Conservation (phyloP, 2,888 invertebrate species). For the Exephanes ischioxanthus region DNA sequence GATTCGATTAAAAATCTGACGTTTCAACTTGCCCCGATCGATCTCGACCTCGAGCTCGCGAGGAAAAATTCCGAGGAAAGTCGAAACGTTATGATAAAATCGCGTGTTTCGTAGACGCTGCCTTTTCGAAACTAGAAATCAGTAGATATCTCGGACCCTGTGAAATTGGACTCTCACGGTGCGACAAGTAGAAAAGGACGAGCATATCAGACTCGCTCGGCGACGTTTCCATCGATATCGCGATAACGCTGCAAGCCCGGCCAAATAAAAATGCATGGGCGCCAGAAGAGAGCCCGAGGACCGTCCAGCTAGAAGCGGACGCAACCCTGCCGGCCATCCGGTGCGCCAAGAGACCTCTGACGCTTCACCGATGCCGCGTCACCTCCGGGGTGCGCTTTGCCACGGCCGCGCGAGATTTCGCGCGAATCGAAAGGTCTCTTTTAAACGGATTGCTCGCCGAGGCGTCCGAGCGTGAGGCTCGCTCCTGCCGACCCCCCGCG, state of each 20-base stretch:
- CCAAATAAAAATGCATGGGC: slow-evolving; percentile 64
- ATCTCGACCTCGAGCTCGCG: too few relatives aligned
- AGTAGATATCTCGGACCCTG: background rate
- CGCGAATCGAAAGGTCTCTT: slow-evolving; percentile 68
- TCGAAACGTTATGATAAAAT: too few relatives aligned
- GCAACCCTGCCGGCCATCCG: slow-evolving; percentile 59
- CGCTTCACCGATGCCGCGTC: slow-evolving; percentile 23
- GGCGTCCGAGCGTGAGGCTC: slow-evolving; percentile 68
- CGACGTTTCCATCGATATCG: slow-evolving; percentile 58
- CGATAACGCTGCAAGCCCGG: slow-evolving; percentile 40
- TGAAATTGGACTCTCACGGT: slow-evolving; percentile 3
- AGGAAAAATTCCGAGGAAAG: too few relatives aligned
- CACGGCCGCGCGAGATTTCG: slow-evolving; percentile 50
- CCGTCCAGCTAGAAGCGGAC: slow-evolving; percentile 32
- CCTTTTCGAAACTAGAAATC: background rate
- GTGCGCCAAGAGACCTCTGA: slow-evolving; percentile 45
- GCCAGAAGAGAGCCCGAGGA: slow-evolving; percentile 23
- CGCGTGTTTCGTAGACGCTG: background rate
- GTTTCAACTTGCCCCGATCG: too few relatives aligned
- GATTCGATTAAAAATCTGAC: too few relatives aligned
- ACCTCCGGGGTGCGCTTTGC: slow-evolving; percentile 9
- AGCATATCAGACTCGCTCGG: slow-evolving; percentile 8
- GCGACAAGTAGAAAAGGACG: slow-evolving; percentile 7
- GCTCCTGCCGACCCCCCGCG: background rate
- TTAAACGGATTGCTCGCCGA: slow-evolving; percentile 73